A percentile compares a stretch with the other conserved stretches of the same genome.
phyloP scores from a whole-genome alignment of 2,113 vertebrate genomes.

The Acrocephalus kingi region DNA sequence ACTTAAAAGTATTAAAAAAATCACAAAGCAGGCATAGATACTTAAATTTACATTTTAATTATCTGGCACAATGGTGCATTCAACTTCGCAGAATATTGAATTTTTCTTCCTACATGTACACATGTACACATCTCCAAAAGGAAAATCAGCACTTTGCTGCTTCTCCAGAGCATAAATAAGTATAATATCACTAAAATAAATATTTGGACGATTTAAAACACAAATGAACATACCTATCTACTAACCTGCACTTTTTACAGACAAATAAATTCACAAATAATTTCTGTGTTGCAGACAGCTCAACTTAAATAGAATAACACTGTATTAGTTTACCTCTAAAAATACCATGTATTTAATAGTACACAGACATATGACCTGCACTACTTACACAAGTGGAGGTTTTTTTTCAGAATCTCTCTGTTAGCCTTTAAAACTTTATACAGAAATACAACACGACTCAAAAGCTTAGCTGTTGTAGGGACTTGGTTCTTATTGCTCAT shows the following conservation, averaged over 20 bases:
- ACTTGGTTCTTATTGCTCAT: background rate
- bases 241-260: conserved; percentile 1
- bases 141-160: conserved; percentile 47
- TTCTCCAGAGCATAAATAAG: conserved; percentile 34
- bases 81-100: conserved; percentile 76
- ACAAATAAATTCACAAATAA: conserved; percentile 46
- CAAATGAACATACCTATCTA: background rate
- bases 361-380: background rate
- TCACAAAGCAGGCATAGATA: conserved; percentile 83
- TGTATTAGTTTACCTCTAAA: background rate
- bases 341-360: background rate
- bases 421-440: background rate
- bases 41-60: conserved; percentile 89
- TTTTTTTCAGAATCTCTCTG: background rate
- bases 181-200: conserved; percentile 31
- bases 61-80: conserved; percentile 76
- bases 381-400: background rate
- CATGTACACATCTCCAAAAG: conserved; percentile 47
- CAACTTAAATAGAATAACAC: background rate
- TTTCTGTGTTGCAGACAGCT: background rate
- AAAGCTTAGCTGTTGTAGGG: background rate
- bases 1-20: conserved; percentile 83
- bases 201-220: conserved; percentile 19
- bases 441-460: background rate
- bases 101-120: conserved; percentile 51